Evolutionary conservation across 2,888 invertebrate genomes (phyloP).

Genomic region (Pachydiplax longipennis): DNA sequence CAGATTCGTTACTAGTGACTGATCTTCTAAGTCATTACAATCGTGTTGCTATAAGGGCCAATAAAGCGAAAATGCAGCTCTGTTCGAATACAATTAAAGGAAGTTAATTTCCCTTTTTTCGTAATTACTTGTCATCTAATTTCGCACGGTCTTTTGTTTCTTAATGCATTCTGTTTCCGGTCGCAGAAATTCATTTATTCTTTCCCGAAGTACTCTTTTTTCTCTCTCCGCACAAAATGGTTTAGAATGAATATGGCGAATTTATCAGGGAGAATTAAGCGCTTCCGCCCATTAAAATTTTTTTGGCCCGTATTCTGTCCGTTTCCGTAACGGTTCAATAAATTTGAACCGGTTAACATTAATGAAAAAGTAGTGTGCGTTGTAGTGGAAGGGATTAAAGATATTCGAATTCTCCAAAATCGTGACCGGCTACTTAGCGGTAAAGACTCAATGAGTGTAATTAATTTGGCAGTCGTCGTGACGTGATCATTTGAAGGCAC

Average conservation of each 20-base stretch:
- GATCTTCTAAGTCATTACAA: too few species aligned
- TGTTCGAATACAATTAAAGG: too few species aligned
- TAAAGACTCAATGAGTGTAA: not conserved
- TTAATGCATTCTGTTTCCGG: too few species aligned
- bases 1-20: too few species aligned
- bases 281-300: not conserved
- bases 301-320: not conserved
- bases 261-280: not conserved
- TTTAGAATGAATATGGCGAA: not conserved
- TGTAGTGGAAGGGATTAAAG: not conserved
- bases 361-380: not conserved
- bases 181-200: too few species aligned
- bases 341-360: not conserved
- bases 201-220: too few species aligned
- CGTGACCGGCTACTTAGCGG: not conserved
- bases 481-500: not conserved
- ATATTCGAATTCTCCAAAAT: not conserved
- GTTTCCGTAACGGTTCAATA: not conserved
- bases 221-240: too few species aligned
- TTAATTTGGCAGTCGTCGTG: not conserved
- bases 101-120: too few species aligned
- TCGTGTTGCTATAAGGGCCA: too few species aligned
- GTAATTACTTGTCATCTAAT: too few species aligned
- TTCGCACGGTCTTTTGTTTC: too few species aligned
- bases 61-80: too few species aligned